Evolutionary conservation across 2,797 vertebrate species (phyloP).

Genomic region (Crenuchus spilurus): DNA sequence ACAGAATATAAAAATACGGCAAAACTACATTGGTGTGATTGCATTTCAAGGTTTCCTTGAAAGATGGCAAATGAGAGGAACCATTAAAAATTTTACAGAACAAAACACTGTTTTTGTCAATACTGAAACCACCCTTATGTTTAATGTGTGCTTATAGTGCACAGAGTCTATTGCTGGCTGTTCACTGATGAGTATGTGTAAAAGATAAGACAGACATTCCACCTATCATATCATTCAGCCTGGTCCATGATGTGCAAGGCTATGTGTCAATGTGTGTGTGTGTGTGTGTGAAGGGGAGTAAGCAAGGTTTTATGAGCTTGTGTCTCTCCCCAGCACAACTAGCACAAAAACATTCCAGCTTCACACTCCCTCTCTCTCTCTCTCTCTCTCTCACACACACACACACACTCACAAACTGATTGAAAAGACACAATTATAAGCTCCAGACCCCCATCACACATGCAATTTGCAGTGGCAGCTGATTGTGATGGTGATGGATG

Average conservation of each 20-base stretch:
- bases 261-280: conserved; percentile 8
- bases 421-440: conserved; percentile 7
- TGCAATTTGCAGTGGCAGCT: conserved; percentile 56
- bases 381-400: not conserved
- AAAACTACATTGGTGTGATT: no score
- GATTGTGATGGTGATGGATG: conserved; percentile 68
- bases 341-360: conserved; percentile 71
- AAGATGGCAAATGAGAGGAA: no score
- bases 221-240: conserved; percentile 20
- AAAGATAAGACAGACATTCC: conserved; percentile 45
- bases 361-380: conserved; percentile 61
- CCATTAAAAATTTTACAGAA: no score
- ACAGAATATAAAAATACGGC: no score
- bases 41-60: no score
- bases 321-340: conserved; percentile 43
- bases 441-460: conserved; percentile 24
- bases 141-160: no score
- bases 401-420: conserved; percentile 12
- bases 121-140: no score
- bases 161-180: not conserved
- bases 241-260: conserved; percentile 12
- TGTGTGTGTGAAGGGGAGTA: conserved; percentile 24
- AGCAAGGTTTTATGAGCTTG: conserved; percentile 42
- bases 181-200: conserved; percentile 6
- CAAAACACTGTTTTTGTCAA: no score